Percentiles rank a stretch among this genome's conserved stretches.
Conservation (phyloP, 2,113 vertebrate genomes). For the Lepisosteus osseus region DNA sequence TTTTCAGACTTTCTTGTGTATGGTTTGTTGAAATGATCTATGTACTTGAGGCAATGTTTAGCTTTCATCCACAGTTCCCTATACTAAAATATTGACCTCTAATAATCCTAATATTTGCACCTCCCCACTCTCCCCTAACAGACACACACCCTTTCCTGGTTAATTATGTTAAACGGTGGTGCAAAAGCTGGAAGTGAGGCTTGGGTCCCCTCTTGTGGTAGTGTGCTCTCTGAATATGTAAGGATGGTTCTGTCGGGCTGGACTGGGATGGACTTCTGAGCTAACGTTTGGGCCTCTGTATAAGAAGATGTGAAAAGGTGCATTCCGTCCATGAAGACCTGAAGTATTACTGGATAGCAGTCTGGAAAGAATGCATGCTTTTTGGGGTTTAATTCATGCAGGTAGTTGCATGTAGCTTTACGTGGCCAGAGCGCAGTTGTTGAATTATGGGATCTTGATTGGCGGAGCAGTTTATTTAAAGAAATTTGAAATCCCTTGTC, state of each 20-base stretch:
- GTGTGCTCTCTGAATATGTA: conserved; percentile 37
- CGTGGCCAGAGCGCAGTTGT: no score
- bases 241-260: conserved; percentile 24
- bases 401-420: no score
- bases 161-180: conserved; percentile 31
- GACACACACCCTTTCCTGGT: conserved; percentile 25
- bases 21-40: neutral
- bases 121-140: neutral
- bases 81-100: conserved; percentile 10
- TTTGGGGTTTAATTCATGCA: no score
- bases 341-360: no score
- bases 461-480: no score
- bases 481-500: no score
- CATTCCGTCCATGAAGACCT: no score
- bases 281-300: conserved; percentile 21
- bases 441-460: no score
- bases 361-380: no score
- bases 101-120: conserved; percentile 13
- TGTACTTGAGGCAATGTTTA: conserved; percentile 28
- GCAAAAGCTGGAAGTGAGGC: conserved; percentile 30
- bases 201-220: conserved; percentile 38
- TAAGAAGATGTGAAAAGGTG: conserved; percentile 33
- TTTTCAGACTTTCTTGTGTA: no score
- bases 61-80: conserved; percentile 17
- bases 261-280: neutral